Conservation (phyloP, 2,113 vertebrate genomes). For the Oryzias celebensis region DNA sequence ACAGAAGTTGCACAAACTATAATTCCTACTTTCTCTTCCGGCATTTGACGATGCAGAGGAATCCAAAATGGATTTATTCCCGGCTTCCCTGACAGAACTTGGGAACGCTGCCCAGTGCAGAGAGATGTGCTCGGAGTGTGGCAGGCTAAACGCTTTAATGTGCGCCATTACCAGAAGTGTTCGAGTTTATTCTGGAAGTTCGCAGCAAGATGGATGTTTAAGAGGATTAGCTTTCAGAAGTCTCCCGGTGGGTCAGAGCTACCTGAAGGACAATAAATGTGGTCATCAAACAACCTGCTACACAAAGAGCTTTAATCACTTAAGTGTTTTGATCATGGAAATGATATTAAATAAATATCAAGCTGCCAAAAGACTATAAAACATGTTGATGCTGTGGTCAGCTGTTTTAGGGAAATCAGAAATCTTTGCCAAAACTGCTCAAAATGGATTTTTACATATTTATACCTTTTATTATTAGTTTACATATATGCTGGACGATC, state of each 20-base stretch:
- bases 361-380: background rate
- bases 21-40: constrained; percentile 26
- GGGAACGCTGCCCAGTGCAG: constrained; percentile 61
- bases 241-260: constrained; percentile 39
- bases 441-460: too few relatives aligned
- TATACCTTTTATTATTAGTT: too few relatives aligned
- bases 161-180: constrained; percentile 61
- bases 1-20: constrained; percentile 24
- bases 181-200: constrained; percentile 50
- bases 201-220: constrained; percentile 56
- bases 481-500: too few relatives aligned
- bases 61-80: constrained; percentile 64
- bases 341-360: background rate
- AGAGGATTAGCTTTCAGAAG: constrained; percentile 50
- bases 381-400: background rate
- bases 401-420: background rate
- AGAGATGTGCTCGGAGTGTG: constrained; percentile 37
- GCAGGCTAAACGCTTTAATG: constrained; percentile 57
- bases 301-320: constrained; percentile 4
- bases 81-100: constrained; percentile 46
- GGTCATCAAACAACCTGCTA: constrained; percentile 7
- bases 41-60: constrained; percentile 38
- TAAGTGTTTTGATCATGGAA: constrained; percentile 8
- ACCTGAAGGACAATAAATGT: constrained; percentile 19
- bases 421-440: too few relatives aligned